A percentile compares a stretch with the other conserved stretches of the same genome.
Evolutionary conservation across 2,113 vertebrate genomes (phyloP).

Genomic region (Rostratula benghalensis): DNA sequence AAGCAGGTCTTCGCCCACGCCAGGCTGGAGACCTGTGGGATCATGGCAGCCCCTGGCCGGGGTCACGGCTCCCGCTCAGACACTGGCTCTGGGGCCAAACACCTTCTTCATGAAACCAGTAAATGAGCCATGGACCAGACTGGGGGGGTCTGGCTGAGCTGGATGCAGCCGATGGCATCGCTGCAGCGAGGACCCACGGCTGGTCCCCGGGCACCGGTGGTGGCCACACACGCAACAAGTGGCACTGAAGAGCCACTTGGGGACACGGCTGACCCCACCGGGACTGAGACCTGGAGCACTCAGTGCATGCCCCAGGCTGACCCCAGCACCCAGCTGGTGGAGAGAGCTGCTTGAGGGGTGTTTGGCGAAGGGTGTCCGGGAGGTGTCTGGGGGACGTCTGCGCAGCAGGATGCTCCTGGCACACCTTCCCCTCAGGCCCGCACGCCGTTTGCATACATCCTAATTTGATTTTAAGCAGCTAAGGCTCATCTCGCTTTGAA

Average conservation of each 20-base stretch:
- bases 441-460: not conserved
- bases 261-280: fast-evolving
- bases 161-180: fast-evolving
- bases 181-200: fast-evolving
- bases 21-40: not conserved
- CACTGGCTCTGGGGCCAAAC: not conserved
- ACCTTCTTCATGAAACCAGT: not conserved
- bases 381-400: not conserved
- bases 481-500: conserved; percentile 46
- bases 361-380: not conserved
- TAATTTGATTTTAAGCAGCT: conserved; percentile 65
- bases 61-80: not conserved
- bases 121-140: fast-evolving
- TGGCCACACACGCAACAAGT: not conserved
- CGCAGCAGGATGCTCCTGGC: not conserved
- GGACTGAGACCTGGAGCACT: fast-evolving
- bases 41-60: not conserved
- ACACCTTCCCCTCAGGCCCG: not conserved
- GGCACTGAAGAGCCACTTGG: not conserved
- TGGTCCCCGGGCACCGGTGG: not conserved
- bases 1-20: not conserved
- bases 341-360: not conserved
- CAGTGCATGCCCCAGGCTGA: fast-evolving
- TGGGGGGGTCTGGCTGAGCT: fast-evolving
- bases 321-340: not conserved